Evolutionary conservation across 2,113 vertebrate species (phyloP).

Genomic region (Clarias gariepinus): DNA sequence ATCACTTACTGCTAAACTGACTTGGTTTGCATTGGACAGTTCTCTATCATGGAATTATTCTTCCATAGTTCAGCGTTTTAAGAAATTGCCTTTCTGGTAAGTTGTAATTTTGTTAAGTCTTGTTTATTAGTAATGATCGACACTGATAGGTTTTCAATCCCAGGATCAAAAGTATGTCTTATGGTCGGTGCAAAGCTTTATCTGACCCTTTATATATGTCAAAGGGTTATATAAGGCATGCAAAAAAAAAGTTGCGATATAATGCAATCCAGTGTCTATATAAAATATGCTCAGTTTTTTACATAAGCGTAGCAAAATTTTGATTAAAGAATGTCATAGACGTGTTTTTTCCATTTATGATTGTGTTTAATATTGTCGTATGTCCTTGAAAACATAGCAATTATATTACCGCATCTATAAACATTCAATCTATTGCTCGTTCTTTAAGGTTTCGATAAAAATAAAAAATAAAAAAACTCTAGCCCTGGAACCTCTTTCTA

Average conservation of each 20-base stretch:
- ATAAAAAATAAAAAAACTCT: background rate
- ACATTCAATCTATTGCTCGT: background rate
- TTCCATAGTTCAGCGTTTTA: constrained; percentile 30
- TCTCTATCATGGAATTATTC: constrained; percentile 42
- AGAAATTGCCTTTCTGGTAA: constrained; percentile 71
- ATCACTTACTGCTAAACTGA: constrained; percentile 68
- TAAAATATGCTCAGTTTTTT: background rate
- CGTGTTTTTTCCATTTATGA: background rate
- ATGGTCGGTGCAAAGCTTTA: background rate
- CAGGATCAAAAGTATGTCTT: background rate
- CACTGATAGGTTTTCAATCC: background rate
- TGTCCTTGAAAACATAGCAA: background rate
- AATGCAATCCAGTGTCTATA: background rate
- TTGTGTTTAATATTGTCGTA: background rate
- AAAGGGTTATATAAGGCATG: background rate
- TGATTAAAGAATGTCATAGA: background rate
- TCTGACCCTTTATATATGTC: background rate
- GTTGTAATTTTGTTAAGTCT: constrained; percentile 49
- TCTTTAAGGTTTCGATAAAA: background rate
- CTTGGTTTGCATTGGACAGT: constrained; percentile 63
- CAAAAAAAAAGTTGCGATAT: background rate
- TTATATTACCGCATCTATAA: background rate
- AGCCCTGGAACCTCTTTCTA: background rate
- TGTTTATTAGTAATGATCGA: background rate
- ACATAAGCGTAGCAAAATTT: background rate